phyloP scores from a whole-genome alignment of 1,140 invertebrate species.

The Prorops nasuta region DNA sequence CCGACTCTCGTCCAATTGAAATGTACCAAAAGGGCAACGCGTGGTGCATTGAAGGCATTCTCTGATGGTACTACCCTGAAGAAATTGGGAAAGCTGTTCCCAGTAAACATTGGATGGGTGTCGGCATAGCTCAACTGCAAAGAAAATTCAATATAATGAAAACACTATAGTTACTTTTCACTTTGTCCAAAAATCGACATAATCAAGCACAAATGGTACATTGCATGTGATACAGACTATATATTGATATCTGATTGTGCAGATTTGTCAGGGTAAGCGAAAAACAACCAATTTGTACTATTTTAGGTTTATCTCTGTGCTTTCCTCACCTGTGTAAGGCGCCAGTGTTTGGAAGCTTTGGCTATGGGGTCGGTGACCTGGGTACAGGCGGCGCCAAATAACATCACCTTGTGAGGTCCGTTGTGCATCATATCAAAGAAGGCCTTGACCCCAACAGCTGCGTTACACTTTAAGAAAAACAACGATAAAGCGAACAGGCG shows the following conservation, averaged over 20 bases:
- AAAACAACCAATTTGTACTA: too few species aligned
- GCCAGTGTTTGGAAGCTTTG: slow-evolving; percentile 96
- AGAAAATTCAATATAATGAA: slow-evolving; percentile 17
- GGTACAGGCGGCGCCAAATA: slow-evolving; percentile 95
- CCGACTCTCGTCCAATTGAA: slow-evolving; percentile 98
- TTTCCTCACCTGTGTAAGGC: slow-evolving; percentile 88
- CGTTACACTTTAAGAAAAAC: slow-evolving; percentile 77
- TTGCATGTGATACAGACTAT: too few species aligned
- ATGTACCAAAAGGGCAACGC: slow-evolving; percentile 80
- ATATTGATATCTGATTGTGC: too few species aligned
- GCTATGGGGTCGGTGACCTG: slow-evolving; percentile 96
- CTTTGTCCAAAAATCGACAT: too few species aligned
- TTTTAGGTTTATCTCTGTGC: too few species aligned
- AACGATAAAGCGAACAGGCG: neutral
- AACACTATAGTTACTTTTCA: neutral
- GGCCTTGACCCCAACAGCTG: slow-evolving; percentile 95
- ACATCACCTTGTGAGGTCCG: slow-evolving; percentile 85
- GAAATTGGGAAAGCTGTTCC: slow-evolving; percentile 92
- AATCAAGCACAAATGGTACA: too few species aligned
- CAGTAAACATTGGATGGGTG: slow-evolving; percentile 97
- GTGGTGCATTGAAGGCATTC: slow-evolving; percentile 92
- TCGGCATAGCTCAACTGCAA: slow-evolving; percentile 94
- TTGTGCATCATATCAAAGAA: slow-evolving; percentile 99
- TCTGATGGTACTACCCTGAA: slow-evolving; percentile 94
- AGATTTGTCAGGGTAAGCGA: too few species aligned